Percentiles rank a stretch among this genome's conserved stretches.
Evolutionary conservation across 1,140 invertebrate genomes (phyloP).

Genomic region (Metopolophium dirhodum): DNA sequence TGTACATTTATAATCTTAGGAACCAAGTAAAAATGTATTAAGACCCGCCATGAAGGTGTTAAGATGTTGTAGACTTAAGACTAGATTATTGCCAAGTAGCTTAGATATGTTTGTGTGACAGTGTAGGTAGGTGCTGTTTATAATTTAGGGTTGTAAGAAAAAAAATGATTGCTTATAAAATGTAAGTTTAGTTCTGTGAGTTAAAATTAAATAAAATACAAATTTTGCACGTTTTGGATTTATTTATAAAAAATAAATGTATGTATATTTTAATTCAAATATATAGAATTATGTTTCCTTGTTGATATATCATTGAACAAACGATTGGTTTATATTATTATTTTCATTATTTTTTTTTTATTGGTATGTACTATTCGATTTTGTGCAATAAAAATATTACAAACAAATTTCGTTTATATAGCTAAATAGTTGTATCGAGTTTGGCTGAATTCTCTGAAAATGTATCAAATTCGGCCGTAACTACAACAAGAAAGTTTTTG

Average conservation of each 20-base stretch:
- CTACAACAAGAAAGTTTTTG: not conserved
- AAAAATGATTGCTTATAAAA: too few relatives aligned
- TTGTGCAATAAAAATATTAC: not conserved
- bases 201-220: too few relatives aligned
- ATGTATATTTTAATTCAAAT: not conserved
- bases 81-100: not conserved
- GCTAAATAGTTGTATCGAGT: not conserved
- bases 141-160: too few relatives aligned
- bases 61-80: too few relatives aligned
- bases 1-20: too few relatives aligned
- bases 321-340: not conserved
- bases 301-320: not conserved
- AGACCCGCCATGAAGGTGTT: too few relatives aligned
- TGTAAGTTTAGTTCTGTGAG: too few relatives aligned
- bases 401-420: not conserved
- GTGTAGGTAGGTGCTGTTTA: too few relatives aligned
- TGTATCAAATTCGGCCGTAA: not conserved
- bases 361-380: not conserved
- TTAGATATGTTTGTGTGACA: not conserved
- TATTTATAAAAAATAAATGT: too few relatives aligned
- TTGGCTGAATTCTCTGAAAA: not conserved
- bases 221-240: not conserved
- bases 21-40: too few relatives aligned
- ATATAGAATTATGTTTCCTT: not conserved
- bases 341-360: not conserved